Evolutionary conservation across 2,888 invertebrate species (phyloP).

Genomic region (Malachius bipustulatus): DNA sequence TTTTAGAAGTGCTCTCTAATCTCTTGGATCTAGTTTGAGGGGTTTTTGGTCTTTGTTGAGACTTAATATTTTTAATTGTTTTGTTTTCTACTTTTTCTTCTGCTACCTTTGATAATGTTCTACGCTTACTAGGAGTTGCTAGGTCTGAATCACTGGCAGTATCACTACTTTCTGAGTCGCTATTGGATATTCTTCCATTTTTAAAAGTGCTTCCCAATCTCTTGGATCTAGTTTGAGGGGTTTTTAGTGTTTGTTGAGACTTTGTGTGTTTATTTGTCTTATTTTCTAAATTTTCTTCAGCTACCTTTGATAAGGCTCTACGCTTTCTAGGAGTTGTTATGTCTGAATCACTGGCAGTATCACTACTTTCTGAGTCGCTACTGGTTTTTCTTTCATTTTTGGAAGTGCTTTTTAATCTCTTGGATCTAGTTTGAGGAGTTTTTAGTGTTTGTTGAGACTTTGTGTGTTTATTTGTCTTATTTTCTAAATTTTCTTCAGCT

Average conservation of each 20-base stretch:
- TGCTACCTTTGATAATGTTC: slow-evolving; percentile 4
- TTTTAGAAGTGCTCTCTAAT: not conserved
- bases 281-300: too few relatives aligned
- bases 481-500: too few relatives aligned
- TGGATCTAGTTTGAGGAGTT: slow-evolving; percentile 6
- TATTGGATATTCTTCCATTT: slow-evolving; percentile 2
- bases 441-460: not conserved
- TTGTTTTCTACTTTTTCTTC: slow-evolving; percentile 3
- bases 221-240: slow-evolving; percentile 4
- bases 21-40: slow-evolving; percentile 4
- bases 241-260: slow-evolving; percentile 3
- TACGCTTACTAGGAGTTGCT: slow-evolving; percentile 5
- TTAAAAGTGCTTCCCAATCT: slow-evolving; percentile 6
- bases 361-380: too few relatives aligned
- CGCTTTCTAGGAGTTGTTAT: too few relatives aligned
- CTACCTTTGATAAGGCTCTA: too few relatives aligned
- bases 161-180: slow-evolving; percentile 4
- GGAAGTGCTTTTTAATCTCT: slow-evolving; percentile 6
- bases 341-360: slow-evolving; percentile 6
- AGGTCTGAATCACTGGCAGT: slow-evolving; percentile 7
- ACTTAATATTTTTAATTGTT: slow-evolving; percentile 11
- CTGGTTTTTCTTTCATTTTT: not conserved
- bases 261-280: too few relatives aligned
- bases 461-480: too few relatives aligned
- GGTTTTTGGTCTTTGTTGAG: slow-evolving; percentile 5